Evolutionary conservation across 2,113 vertebrate species (phyloP), one percentile per base, ranked within the genome.

Genomic region (Puntigrus tetrazona): DNA sequence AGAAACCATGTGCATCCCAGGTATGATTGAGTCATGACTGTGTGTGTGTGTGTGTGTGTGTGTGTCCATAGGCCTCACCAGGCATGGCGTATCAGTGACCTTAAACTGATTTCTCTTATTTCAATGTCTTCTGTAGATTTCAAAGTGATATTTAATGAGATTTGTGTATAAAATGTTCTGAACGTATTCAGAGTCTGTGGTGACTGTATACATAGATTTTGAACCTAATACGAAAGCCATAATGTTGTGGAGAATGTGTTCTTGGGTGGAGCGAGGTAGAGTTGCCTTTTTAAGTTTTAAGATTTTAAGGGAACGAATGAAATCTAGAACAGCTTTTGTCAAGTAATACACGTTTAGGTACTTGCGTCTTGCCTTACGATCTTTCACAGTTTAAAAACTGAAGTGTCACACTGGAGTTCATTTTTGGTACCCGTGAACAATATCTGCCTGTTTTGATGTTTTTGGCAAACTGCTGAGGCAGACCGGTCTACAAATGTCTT

Each of bases 1-100:
- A 95, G 91, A 96, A 94, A 88, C 95, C 93, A 5, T 91, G 91
- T 8, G 92, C 93, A 16, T 87, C 61, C 29, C 93, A 96, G 96
- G 97, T 98, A 92, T 50, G 70, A 7, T 50, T 59, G 41, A 70
- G 41, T 29, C 41, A 1, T 63, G 16, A 59, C n/a, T 20, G 47
- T n/a, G n/a, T n/a, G n/a, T n/a, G 16, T 50, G 47, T 50, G 47
- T 50, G 45, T 45, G 9, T 22, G 41, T 38, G 50, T 57, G 75
- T 67, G 55, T 63, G 36, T 80, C 27, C 3, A 79, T 43, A 79
- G n/a, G 55, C 78, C 57, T 55, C 10, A 38, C 22, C 29, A 34
- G 22, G 3, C n/a, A 43, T 65, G n/a, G 16, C 7, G 13, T 22
- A 13, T 27, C n/a, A 61, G 13, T 27, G 25, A 63, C 20, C 7